Percentiles rank a stretch among this genome's conserved stretches.
phyloP scores from a whole-genome alignment of 64 coral and sea anemone species.

The Porites lutea region DNA sequence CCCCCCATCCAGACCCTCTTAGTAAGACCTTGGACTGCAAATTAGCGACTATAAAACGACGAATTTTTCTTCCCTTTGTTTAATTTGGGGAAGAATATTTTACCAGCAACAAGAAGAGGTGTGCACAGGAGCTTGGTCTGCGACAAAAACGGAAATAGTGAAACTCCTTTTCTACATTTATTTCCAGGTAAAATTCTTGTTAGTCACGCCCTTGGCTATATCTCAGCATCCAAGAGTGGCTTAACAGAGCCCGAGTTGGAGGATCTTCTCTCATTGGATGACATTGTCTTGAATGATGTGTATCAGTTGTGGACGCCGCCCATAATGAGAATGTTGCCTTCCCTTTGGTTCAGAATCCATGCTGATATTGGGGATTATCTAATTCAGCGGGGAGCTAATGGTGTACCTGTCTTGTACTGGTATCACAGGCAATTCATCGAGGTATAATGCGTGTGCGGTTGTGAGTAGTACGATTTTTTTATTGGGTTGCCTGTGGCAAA shows the following conservation, averaged over 20 bases:
- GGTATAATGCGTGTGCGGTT: not conserved
- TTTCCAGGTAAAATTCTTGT: slow-evolving; percentile 5
- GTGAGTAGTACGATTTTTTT: not conserved
- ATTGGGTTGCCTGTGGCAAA: too few relatives aligned
- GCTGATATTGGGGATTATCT: slow-evolving; percentile 81
- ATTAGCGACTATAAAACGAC: too few relatives aligned
- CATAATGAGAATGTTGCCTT: slow-evolving; percentile 59
- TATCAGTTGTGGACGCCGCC: slow-evolving; percentile 93
- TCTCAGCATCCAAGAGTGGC: slow-evolving; percentile 71
- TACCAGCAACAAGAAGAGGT: too few relatives aligned
- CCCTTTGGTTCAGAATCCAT: slow-evolving; percentile 78
- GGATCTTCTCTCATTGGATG: slow-evolving; percentile 86
- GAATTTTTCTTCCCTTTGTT: too few relatives aligned
- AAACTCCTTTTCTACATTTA: not conserved
- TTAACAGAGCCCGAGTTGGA: slow-evolving; percentile 78
- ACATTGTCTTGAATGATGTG: slow-evolving; percentile 83
- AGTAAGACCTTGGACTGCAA: too few relatives aligned
- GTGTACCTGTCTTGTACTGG: slow-evolving; percentile 79
- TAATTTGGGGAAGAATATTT: too few relatives aligned
- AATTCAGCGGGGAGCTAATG: slow-evolving; percentile 82
- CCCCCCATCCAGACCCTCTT: too few relatives aligned
- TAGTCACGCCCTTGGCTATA: slow-evolving; percentile 47
- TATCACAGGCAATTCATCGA: slow-evolving; percentile 92
- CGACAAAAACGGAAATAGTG: not conserved
- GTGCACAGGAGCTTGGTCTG: too few relatives aligned